Evolutionary conservation across 64 coral and sea anemone species (phyloP).

Genomic region (Orbicella faveolata): DNA sequence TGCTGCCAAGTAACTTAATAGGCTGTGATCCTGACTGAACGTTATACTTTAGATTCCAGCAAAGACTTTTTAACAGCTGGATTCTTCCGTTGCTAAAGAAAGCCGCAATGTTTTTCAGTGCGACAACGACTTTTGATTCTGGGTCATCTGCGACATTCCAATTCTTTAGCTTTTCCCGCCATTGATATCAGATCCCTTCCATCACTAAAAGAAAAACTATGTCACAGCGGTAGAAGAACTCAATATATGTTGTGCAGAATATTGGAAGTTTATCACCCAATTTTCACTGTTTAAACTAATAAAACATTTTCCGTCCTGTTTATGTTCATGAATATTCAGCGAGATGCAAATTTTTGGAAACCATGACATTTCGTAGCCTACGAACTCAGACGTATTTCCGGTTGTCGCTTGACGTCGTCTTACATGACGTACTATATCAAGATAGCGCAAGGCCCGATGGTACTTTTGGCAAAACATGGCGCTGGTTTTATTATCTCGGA

Average conservation of each 20-base stretch:
- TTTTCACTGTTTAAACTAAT: too few relatives aligned
- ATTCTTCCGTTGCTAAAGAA: constrained; percentile 43
- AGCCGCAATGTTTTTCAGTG: not conserved
- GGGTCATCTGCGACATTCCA: not conserved
- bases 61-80: not conserved
- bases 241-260: not conserved
- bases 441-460: not conserved
- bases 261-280: too few relatives aligned
- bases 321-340: constrained; percentile 8
- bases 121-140: not conserved
- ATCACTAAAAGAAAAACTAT: not conserved
- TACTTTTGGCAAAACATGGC: not conserved
- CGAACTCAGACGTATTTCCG: not conserved
- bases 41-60: not conserved
- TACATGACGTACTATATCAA: not conserved
- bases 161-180: not conserved
- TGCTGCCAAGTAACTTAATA: not conserved
- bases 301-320: not conserved
- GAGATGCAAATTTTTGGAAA: not conserved
- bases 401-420: not conserved
- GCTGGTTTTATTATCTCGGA: not conserved
- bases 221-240: not conserved
- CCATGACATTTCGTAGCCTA: not conserved
- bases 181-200: not conserved
- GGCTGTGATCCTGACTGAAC: not conserved